Conservation (phyloP, 2,113 vertebrate genomes). For the Strigops habroptila region DNA sequence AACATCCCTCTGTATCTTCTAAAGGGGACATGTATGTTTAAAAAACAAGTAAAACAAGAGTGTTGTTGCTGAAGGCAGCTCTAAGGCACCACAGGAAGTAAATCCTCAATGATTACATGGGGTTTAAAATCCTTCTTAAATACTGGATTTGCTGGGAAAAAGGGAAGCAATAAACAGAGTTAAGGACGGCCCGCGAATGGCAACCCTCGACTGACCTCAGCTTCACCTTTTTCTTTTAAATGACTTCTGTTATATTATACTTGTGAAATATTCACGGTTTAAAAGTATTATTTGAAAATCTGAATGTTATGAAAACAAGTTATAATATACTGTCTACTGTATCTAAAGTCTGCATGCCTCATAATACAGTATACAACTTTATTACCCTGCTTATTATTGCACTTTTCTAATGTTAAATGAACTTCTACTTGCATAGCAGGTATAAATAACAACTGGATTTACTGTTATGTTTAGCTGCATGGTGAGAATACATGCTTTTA, state of each 20-base stretch:
- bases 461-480: neutral
- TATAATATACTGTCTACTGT: neutral
- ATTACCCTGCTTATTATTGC: neutral
- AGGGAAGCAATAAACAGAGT: neutral
- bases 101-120: constrained; percentile 41
- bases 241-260: neutral
- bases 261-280: neutral
- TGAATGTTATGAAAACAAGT: neutral
- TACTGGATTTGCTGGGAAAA: constrained; percentile 46
- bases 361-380: neutral
- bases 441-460: neutral
- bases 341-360: neutral
- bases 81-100: neutral
- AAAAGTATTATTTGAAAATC: neutral
- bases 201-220: neutral
- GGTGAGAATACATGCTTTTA: neutral
- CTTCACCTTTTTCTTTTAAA: neutral
- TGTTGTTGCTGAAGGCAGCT: neutral
- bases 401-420: neutral
- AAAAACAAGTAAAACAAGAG: neutral
- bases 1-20: neutral
- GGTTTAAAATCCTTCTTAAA: constrained; percentile 42
- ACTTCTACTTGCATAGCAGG: neutral
- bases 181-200: neutral
- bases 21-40: neutral